Evolutionary conservation across 2,888 invertebrate genomes (phyloP), one percentile per base, ranked within the genome.

Genomic region (Rhingia campestris): DNA sequence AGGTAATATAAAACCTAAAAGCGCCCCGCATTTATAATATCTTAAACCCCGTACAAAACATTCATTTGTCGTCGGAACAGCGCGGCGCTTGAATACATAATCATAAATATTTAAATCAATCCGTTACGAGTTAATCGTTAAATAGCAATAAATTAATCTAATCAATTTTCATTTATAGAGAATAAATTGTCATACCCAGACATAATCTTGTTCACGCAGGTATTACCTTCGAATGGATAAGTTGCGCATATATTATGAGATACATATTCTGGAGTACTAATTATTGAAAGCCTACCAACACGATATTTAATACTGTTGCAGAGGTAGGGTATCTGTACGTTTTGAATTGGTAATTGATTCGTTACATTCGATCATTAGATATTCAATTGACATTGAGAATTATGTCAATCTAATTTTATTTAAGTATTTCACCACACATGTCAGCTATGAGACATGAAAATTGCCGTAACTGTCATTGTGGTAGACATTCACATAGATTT

Each of bases 11-110:
- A 22, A 22, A 22, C 22, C 22, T 22, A 22, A 22, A 22, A 22
- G 22, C 22, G 22, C 22, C 22, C 2, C 22, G 22, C 22, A 22
- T 22, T 22, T 22, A 22, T 22, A 22, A 22, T 22, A 22, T 22
- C 1, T 22, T 22, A 22, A 22, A 22, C 22, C 22, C 22, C 22
- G 1, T 22, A 22, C 22, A 22, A 32, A 39, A 47, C 32, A 61
- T 37, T 59, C n/a, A 66, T 58, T 63, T 32, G 12, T 47, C 45
- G 45, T n/a, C n/a, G 33, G 47, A 81, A 66, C 66, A 76, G 76
- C 81, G 81, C 81, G 81, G 76, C 81, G 81, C 81, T 72, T 81
- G 64, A 59, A 72, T 73, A 61, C 37, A 73, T 39, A 35, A 59
- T 47, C 41, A 49, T 80, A 73, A 79, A 80, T 80, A 80, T 81